Evolutionary conservation across 2,113 vertebrate genomes (phyloP).

Genomic region (Malurus alboscapulatus): DNA sequence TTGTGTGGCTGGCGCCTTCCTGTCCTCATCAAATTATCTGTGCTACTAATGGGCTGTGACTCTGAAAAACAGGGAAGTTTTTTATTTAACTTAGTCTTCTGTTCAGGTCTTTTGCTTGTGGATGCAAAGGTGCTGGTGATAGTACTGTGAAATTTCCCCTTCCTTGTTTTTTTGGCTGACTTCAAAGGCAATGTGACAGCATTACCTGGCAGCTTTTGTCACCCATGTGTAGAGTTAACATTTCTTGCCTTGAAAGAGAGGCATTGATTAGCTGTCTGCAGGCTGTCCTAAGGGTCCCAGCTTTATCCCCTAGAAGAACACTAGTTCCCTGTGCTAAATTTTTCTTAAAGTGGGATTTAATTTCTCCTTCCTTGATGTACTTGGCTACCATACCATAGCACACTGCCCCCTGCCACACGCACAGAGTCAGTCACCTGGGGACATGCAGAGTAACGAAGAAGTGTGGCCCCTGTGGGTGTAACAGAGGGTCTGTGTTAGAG

Average conservation of each 20-base stretch:
- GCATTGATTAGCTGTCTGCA: not conserved
- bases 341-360: not conserved
- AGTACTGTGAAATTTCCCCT: not conserved
- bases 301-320: not conserved
- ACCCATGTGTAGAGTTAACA: not conserved
- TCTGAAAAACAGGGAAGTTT: constrained; percentile 45
- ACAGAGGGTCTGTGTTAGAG: not conserved
- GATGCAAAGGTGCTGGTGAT: not conserved
- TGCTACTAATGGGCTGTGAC: not conserved
- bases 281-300: not conserved
- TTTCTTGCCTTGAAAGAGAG: not conserved
- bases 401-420: fast-evolving
- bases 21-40: constrained; percentile 6
- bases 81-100: not conserved
- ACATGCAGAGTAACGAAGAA: fast-evolving
- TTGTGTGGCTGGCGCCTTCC: constrained; percentile 8
- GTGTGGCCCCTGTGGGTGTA: not conserved
- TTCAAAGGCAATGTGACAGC: not conserved
- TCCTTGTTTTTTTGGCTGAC: not conserved
- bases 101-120: not conserved
- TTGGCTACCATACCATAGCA: not conserved
- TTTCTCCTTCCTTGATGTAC: not conserved
- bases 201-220: not conserved
- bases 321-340: not conserved
- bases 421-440: not conserved